These are phyloP conservation scores for Gymnodraco acuticeps DNA, from an alignment of 2,797 vertebrate genomes.

Conservation along the genomic window DNA sequence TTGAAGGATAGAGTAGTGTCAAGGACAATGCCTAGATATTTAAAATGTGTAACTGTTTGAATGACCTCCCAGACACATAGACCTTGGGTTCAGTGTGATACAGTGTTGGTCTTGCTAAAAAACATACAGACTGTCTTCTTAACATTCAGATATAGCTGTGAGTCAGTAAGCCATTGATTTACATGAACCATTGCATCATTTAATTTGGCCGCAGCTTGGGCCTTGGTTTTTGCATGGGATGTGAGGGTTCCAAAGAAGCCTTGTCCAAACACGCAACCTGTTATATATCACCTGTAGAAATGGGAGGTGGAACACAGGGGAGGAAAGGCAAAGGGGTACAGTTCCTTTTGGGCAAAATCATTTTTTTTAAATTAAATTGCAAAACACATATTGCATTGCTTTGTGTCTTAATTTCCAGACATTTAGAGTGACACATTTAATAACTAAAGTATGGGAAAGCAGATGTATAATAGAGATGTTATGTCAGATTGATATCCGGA, in stretches of 20 bases:
- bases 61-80: no score
- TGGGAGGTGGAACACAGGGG: neutral
- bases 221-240: no score
- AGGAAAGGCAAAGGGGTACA: neutral
- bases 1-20: no score
- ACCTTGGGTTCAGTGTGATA: no score
- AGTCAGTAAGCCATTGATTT: no score
- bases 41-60: no score
- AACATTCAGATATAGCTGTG: no score
- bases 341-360: neutral
- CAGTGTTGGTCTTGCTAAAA: no score
- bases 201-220: no score
- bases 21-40: no score
- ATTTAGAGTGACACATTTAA: constrained; percentile 22
- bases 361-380: neutral
- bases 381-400: neutral
- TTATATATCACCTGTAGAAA: constrained; percentile 5
- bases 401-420: neutral
- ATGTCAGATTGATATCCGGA: constrained; percentile 40
- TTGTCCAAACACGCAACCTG: neutral
- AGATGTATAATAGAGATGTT: constrained; percentile 16
- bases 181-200: no score
- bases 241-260: constrained; percentile 15
- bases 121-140: no score
- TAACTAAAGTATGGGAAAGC: neutral